These are phyloP conservation scores for Sorex maritimensis DNA, from an alignment of 2,797 vertebrate species.

Conservation along the genomic window DNA sequence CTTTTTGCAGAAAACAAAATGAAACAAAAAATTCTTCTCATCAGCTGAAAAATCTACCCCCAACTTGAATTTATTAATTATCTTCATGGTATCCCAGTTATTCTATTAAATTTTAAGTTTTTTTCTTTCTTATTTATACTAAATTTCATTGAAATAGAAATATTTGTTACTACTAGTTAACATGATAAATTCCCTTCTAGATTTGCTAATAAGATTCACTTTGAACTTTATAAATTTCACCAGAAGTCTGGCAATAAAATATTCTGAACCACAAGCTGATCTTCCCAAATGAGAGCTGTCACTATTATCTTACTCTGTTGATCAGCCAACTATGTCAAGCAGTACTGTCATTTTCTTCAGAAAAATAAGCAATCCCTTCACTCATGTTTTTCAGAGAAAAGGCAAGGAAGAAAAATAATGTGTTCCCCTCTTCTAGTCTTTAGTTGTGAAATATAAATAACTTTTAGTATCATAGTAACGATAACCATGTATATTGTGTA, in stretches of 20 bases:
- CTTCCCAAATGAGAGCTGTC: constrained; percentile 22
- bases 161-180: constrained; percentile 53
- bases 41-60: background rate
- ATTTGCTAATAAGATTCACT: background rate
- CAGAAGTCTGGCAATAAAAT: constrained; percentile 53
- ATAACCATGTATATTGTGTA: too few relatives aligned
- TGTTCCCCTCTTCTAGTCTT: constrained; percentile 3
- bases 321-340: constrained; percentile 30
- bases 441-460: constrained; percentile 22
- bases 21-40: background rate
- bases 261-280: constrained; percentile 56
- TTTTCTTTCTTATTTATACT: constrained; percentile 24
- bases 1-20: background rate
- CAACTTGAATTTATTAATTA: background rate
- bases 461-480: too few relatives aligned
- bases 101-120: background rate
- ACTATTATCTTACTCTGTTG: background rate
- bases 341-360: constrained; percentile 57
- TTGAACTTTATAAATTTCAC: constrained; percentile 67
- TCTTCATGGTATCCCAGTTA: background rate
- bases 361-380: constrained; percentile 74
- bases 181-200: background rate
- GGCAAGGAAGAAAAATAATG: background rate
- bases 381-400: constrained; percentile 41
- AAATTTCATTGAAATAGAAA: constrained; percentile 51